These are phyloP conservation scores for Eremobia ochroleuca DNA, from an alignment of 2,888 invertebrate genomes.

Conservation along the genomic window DNA sequence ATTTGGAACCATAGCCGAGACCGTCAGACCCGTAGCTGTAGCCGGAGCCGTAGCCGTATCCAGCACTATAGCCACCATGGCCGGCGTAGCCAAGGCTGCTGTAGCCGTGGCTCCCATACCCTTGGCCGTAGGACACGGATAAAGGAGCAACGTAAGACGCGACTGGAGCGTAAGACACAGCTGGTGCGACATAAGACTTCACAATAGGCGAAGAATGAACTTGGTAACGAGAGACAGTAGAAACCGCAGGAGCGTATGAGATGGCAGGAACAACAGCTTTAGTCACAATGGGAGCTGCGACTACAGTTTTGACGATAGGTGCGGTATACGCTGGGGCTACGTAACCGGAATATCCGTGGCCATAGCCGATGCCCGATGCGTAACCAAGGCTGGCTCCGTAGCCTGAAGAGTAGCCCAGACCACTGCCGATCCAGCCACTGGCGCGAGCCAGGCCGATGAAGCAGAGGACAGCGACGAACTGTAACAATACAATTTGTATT, in stretches of 20 bases:
- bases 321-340: constrained; percentile 70
- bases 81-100: constrained; percentile 26
- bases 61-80: constrained; percentile 38
- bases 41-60: constrained; percentile 54
- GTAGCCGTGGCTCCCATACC: constrained; percentile 46
- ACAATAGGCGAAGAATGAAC: constrained; percentile 71
- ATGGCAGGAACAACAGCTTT: constrained; percentile 71
- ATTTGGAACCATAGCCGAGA: constrained; percentile 66
- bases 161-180: constrained; percentile 60
- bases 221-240: constrained; percentile 78
- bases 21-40: constrained; percentile 31
- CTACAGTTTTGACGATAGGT: constrained; percentile 65
- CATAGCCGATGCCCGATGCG: constrained; percentile 68
- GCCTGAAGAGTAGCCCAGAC: constrained; percentile 66
- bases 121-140: constrained; percentile 49
- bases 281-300: constrained; percentile 68
- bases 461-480: constrained; percentile 77
- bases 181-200: constrained; percentile 63
- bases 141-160: constrained; percentile 60
- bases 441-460: constrained; percentile 76
- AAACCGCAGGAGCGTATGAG: constrained; percentile 75
- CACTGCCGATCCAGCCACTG: constrained; percentile 74
- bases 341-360: constrained; percentile 69
- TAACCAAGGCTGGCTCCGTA: constrained; percentile 69
- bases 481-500: constrained; percentile 56